A percentile compares a stretch with the other conserved stretches of the same genome.
These are phyloP conservation scores for Stegodyphus mimosarum DNA, from an alignment of 1,140 invertebrate species.

Conservation along the genomic window DNA sequence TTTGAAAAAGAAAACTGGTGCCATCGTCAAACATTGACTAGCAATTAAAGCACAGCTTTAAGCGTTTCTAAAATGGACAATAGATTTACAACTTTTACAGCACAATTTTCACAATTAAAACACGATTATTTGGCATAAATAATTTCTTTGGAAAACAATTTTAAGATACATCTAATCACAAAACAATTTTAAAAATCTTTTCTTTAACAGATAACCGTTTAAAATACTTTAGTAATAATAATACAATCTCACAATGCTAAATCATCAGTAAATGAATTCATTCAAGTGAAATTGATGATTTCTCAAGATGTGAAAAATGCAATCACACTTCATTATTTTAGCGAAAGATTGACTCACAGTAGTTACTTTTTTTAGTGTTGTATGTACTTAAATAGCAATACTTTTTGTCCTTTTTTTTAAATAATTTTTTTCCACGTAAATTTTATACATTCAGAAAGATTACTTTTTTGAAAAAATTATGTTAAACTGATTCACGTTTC, in stretches of 20 bases:
- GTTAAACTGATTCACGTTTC: no score
- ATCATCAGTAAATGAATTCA: background rate
- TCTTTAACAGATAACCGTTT: background rate
- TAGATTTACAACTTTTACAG: background rate
- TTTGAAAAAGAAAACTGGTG: background rate
- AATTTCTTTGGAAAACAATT: slow-evolving; percentile 20
- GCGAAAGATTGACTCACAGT: background rate
- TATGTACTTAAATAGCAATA: no score
- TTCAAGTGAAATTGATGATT: background rate
- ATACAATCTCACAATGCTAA: background rate
- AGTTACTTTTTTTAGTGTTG: no score
- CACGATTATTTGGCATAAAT: slow-evolving; percentile 27
- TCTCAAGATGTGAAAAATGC: background rate
- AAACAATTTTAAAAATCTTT: background rate
- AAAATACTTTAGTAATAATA: background rate
- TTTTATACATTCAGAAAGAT: no score
- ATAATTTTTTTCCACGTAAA: no score
- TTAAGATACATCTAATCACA: background rate
- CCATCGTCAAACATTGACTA: slow-evolving; percentile 40
- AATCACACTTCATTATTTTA: background rate
- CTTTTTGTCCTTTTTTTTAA: no score
- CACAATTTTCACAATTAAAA: background rate
- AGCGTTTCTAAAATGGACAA: background rate
- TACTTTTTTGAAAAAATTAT: no score
- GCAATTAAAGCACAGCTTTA: slow-evolving; percentile 48